Evolutionary conservation across 1,140 invertebrate species (phyloP), one percentile per base, ranked within the genome.

Genomic region (Drosophila mayri): DNA sequence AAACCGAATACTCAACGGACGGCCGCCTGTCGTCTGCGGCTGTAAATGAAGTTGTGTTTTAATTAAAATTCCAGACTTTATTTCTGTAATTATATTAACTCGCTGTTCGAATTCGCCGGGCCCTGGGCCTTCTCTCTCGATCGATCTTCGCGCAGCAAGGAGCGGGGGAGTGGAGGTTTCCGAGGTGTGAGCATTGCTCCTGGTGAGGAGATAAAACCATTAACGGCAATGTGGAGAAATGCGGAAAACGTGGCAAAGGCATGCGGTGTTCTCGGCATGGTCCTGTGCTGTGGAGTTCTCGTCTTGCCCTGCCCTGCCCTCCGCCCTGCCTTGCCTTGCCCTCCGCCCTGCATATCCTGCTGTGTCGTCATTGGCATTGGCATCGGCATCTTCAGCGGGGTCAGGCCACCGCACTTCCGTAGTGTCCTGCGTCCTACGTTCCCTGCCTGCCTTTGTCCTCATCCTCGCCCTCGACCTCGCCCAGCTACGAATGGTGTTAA

Each of bases 21-120:
- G 68, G 68, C 66, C 52, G 44, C 43, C 58, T 86, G 78, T 81
- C 80, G 84, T 88, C 84, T 87, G 84, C 77, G 84, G 84, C 84
- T 87, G 84, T 87, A 87, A 88, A 88, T 91, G 86, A 86, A 90
- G 86, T 90, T 91, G 87, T 87, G 80, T 83, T 91, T 91, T 91
- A 91, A 91, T 90, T 91, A 90, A 90, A 90, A 90, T 91, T 90
- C 87, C 87, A 91, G 87, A 90, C 83, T 91, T 91, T 91, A 91
- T 91, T 87, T 91, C 88, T 91, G 83, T 91, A 91, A 91, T 91
- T 91, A 91, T 88, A 91, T 91, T 91, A 91, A 91, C 80, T 91
- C 83, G 73, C 83, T 84, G 74, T 82, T 83, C 81, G 84, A 87
- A 87, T 84, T 78, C 67, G 81, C 59, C 68, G 54, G 68, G 68